Percentiles rank a stretch among this genome's conserved stretches.
Conservation (phyloP, 1,140 invertebrate species). For the Centruroides vittatus region DNA sequence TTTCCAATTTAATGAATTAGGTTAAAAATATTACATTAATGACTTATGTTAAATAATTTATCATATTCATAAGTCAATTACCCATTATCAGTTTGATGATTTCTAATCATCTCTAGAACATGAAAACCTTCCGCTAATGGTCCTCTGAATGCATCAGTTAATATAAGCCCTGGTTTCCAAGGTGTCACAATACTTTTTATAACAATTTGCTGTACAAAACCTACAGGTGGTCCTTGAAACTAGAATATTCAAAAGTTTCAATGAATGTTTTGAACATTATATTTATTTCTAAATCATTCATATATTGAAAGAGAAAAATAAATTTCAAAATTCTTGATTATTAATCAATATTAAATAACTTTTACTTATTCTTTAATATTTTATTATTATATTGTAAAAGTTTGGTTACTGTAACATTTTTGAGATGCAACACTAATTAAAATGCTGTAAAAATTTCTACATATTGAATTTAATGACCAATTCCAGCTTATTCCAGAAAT, state of each 20-base stretch:
- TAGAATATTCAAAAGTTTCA: slow-evolving; percentile 16
- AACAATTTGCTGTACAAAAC: slow-evolving; percentile 55
- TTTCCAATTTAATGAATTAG: too few species aligned
- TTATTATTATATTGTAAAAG: too few species aligned
- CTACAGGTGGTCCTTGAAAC: slow-evolving; percentile 40
- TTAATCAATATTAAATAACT: neutral
- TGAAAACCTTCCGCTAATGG: slow-evolving; percentile 39
- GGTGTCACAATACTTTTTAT: slow-evolving; percentile 58
- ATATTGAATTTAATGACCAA: too few species aligned
- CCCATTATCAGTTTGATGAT: neutral
- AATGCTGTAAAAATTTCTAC: too few species aligned
- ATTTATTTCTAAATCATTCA: slow-evolving; percentile 1
- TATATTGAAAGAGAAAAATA: neutral
- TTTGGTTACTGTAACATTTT: too few species aligned
- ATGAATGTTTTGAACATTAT: neutral
- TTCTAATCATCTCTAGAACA: slow-evolving; percentile 7
- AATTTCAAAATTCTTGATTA: neutral
- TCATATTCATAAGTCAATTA: too few species aligned
- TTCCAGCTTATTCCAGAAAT: too few species aligned
- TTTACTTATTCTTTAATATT: neutral
- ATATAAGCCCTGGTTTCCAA: slow-evolving; percentile 60
- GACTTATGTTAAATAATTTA: too few species aligned
- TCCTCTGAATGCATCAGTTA: slow-evolving; percentile 78
- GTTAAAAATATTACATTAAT: too few species aligned
- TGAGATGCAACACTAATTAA: too few species aligned